Conservation (phyloP, 2,888 invertebrate species). For the Drosophila mettleri region DNA sequence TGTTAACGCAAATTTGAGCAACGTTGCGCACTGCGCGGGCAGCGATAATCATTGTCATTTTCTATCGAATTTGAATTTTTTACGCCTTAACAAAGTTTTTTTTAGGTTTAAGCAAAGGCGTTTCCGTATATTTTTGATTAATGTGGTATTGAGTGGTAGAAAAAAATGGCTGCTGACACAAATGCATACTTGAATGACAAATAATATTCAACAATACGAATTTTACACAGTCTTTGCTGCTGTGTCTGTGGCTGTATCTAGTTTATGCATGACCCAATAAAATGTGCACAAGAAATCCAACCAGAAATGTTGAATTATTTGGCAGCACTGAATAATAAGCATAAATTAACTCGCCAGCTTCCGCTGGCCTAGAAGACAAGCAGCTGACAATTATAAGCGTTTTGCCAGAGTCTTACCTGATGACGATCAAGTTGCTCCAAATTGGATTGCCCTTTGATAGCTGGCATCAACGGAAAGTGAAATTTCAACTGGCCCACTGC, state of each 20-base stretch:
- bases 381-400: slow-evolving; percentile 6
- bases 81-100: not conserved
- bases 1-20: not conserved
- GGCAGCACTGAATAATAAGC: not conserved
- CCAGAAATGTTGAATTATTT: not conserved
- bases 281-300: not conserved
- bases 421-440: slow-evolving; percentile 28
- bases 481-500: slow-evolving; percentile 42
- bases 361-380: not conserved
- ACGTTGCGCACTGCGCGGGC: not conserved
- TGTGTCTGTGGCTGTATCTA: not conserved
- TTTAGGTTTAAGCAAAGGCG: not conserved
- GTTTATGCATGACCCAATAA: slow-evolving; percentile 17
- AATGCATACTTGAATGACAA: slow-evolving; percentile 7
- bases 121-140: not conserved
- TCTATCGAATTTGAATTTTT: not conserved
- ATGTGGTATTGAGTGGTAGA: not conserved
- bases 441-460: slow-evolving; percentile 50
- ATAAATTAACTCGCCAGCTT: not conserved
- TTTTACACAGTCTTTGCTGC: not conserved
- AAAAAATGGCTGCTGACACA: not conserved
- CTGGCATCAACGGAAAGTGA: slow-evolving; percentile 41
- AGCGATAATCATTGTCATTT: not conserved
- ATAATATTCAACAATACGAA: not conserved
- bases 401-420: slow-evolving; percentile 8